Percentiles rank a stretch among this genome's conserved stretches.
Evolutionary conservation across 2,113 vertebrate genomes (phyloP).

Genomic region (Bostrychus sinensis): DNA sequence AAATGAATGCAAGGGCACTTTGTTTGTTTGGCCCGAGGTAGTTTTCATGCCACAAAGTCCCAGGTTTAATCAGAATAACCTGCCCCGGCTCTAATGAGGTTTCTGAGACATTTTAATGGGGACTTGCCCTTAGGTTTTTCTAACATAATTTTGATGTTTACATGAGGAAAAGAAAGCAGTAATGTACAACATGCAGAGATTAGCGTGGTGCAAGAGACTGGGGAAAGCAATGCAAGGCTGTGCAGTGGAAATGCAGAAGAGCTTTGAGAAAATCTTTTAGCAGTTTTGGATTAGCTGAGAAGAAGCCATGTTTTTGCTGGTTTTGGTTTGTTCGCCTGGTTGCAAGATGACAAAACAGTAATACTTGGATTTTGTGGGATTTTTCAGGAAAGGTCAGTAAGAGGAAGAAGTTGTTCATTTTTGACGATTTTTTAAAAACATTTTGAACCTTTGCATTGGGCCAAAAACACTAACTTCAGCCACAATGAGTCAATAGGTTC

Average conservation of each 20-base stretch:
- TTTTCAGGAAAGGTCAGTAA: too few species aligned
- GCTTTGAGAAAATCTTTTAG: neutral
- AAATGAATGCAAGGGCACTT: neutral
- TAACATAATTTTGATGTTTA: slow-evolving; percentile 2
- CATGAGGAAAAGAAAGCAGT: neutral
- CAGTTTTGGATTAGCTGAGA: neutral
- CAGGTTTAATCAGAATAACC: slow-evolving; percentile 3
- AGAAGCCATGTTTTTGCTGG: too few species aligned
- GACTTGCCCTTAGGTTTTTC: neutral
- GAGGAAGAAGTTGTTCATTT: too few species aligned
- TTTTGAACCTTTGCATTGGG: too few species aligned
- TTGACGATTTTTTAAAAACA: too few species aligned
- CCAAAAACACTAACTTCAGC: too few species aligned
- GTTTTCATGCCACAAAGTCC: neutral
- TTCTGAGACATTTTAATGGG: slow-evolving; percentile 5
- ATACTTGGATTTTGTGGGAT: too few species aligned
- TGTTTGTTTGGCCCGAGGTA: slow-evolving; percentile 16
- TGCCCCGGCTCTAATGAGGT: slow-evolving; percentile 10
- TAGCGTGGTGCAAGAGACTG: neutral
- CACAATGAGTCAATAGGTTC: too few species aligned
- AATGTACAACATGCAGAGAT: neutral
- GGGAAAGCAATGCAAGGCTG: neutral
- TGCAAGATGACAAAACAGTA: too few species aligned
- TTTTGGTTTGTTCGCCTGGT: too few species aligned
- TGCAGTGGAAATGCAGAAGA: neutral